Evolutionary conservation across 2,113 vertebrate species (phyloP), one percentile per base, ranked within the genome.

Genomic region (Thunnus thynnus): DNA sequence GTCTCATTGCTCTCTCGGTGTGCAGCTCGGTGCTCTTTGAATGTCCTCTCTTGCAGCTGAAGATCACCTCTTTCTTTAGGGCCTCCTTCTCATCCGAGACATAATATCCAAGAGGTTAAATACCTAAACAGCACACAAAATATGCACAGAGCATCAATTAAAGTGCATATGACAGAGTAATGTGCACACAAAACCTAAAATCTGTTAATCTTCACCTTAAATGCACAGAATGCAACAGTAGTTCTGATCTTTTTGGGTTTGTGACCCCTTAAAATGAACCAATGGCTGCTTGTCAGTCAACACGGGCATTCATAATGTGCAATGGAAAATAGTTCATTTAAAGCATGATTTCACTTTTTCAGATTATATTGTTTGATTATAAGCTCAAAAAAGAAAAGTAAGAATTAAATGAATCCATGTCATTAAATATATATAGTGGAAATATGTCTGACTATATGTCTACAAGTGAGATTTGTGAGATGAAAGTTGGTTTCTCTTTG

Each of bases 181-280:
- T 41, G 36, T 41, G 36, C 41, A 47, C 48, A 62, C 13, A 27
- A 41, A 67, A 67, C 50, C 50, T 17, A 30, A 4, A 41, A 41
- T 54, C n/a, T 10, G 20, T 47, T 67, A 0, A 57, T 61, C 52
- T 71, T 66, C 30, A 64, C 13, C 8, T 64, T 50, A 61, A 36
- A 68, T 1, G 5, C 25, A 22, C 16, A 70, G 30, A n/a, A 36
- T 69, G 13, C 7, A 57, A 68, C 56, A 63, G 12, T 20, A 13
- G 5, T 20, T 57, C 25, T 62, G 41, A 52, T 25, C 41, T 0
- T 12, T 48, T 46, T 9, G 54, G 36, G 9, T 25, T 13, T 48
- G 10, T 46, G 30, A 63, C 22, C 22, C 22, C 22, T 22, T 22
- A 54, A 56, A 76, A 76, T n/a, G 12, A 65, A 79, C 16, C 12